Conservation (phyloP, 2,113 vertebrate genomes). For the Misgurnus anguillicaudatus region DNA sequence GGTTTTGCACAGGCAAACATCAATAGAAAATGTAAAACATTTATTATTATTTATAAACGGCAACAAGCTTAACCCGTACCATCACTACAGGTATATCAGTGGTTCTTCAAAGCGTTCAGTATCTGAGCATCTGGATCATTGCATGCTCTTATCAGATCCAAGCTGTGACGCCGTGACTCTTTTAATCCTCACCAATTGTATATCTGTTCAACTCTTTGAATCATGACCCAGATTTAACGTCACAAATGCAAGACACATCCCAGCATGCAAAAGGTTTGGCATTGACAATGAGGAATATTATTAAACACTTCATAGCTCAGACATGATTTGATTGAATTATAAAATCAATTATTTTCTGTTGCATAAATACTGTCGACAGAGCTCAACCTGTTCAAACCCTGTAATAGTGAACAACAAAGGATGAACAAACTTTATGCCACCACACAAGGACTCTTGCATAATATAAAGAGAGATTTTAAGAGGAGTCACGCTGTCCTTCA, state of each 20-base stretch:
- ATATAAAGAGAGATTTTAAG: slow-evolving; percentile 68
- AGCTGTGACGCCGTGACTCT: not conserved
- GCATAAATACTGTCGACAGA: too few species aligned
- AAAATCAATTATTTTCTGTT: too few species aligned
- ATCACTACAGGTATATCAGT: too few species aligned
- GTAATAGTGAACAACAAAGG: too few species aligned
- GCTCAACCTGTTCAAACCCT: too few species aligned
- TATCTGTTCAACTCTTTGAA: not conserved
- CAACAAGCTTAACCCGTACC: too few species aligned
- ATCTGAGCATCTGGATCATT: not conserved
- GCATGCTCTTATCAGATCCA: not conserved
- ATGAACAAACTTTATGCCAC: too few species aligned
- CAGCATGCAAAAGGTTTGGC: not conserved
- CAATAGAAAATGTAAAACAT: not conserved
- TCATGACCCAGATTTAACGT: not conserved
- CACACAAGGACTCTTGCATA: slow-evolving; percentile 57
- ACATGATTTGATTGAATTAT: not conserved
- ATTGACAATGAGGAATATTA: too few species aligned
- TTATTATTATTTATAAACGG: not conserved
- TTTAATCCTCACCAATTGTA: slow-evolving; percentile 5
- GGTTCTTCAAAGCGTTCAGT: not conserved
- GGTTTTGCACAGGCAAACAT: not conserved
- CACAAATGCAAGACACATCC: not conserved
- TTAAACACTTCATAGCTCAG: slow-evolving; percentile 2
- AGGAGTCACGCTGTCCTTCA: slow-evolving; percentile 57